Evolutionary conservation across 2,113 vertebrate species (phyloP).

Genomic region (Albula goreensis): DNA sequence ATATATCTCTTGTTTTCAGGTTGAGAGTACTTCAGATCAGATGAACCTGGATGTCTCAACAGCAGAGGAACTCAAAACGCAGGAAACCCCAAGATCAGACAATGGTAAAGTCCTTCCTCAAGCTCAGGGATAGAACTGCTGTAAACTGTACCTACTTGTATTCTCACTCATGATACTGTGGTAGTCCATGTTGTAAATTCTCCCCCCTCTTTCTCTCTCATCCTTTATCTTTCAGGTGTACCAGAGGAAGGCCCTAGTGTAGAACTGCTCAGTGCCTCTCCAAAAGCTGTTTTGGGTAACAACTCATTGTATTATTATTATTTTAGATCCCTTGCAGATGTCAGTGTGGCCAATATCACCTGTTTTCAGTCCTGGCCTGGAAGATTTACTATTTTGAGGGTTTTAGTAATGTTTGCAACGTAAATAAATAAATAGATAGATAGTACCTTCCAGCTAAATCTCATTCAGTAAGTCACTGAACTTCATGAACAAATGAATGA

Average conservation of each 20-base stretch:
- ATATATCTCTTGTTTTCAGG: neutral
- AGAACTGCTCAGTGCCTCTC: constrained; percentile 79
- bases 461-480: neutral
- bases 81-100: constrained; percentile 42
- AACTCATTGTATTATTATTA: neutral
- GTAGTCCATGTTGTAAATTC: neutral
- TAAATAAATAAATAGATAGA: too few species aligned
- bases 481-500: too few species aligned
- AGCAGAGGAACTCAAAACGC: constrained; percentile 27
- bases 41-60: constrained; percentile 46
- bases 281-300: constrained; percentile 80
- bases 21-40: constrained; percentile 50
- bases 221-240: constrained; percentile 63
- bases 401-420: too few species aligned
- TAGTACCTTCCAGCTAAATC: too few species aligned
- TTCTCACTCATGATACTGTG: neutral
- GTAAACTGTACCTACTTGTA: neutral
- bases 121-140: neutral
- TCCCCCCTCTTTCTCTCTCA: neutral
- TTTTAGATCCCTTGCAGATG: neutral
- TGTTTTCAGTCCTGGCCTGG: neutral
- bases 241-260: constrained; percentile 79
- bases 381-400: too few species aligned
- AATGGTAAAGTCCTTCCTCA: constrained; percentile 44
- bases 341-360: neutral